These are phyloP conservation scores for Andrena dorsata DNA, from an alignment of 2,888 invertebrate species.

Conservation along the genomic window DNA sequence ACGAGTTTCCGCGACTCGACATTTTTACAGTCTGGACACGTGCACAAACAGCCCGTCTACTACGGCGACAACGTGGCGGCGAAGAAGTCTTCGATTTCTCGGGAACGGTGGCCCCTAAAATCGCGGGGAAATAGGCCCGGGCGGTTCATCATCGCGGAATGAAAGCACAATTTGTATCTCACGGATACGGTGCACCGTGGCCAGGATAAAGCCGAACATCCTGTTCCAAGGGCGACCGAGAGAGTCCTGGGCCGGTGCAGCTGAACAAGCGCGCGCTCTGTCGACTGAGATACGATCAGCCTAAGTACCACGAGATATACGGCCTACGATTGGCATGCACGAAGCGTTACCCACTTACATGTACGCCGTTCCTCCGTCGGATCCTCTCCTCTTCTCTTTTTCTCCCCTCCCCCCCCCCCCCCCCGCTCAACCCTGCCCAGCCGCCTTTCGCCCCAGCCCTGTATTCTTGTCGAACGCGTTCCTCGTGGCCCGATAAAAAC, in stretches of 20 bases:
- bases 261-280: constrained; percentile 65
- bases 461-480: constrained; percentile 61
- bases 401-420: not conserved
- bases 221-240: constrained; percentile 65
- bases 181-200: constrained; percentile 64
- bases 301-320: constrained; percentile 76
- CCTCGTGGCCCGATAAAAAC: constrained; percentile 56
- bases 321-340: constrained; percentile 78
- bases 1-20: not conserved
- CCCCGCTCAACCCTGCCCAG: not conserved
- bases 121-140: not conserved
- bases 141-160: constrained; percentile 65
- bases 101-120: not conserved
- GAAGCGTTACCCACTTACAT: constrained; percentile 76
- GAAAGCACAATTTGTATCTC: constrained; percentile 70
- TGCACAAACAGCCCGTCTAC: not conserved
- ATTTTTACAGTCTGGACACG: not conserved
- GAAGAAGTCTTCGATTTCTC: not conserved
- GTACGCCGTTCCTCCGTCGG: constrained; percentile 65
- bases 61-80: not conserved
- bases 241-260: constrained; percentile 54
- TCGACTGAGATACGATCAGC: constrained; percentile 74
- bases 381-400: constrained; percentile 43
- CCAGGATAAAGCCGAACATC: constrained; percentile 71
- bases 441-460: constrained; percentile 38